Evolutionary conservation across 2,113 vertebrate species (phyloP), one percentile per base, ranked within the genome.

Genomic region (Atlantisia rogersi): DNA sequence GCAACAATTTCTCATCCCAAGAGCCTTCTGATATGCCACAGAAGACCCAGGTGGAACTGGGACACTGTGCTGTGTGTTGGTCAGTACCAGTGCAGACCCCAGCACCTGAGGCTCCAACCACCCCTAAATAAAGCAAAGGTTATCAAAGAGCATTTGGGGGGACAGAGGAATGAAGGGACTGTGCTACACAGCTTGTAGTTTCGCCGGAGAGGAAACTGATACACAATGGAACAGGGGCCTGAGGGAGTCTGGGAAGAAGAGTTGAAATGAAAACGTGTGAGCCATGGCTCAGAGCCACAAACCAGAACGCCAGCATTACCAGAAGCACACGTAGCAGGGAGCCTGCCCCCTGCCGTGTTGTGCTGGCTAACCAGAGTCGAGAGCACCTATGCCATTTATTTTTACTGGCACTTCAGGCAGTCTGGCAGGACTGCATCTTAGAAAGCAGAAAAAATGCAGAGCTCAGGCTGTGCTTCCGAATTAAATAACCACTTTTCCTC

Each of bases 271-370:
- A 35, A 56, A 25, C 1, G 0, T 18, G 19, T 18, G 7, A 35
- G 56, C 62, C 55, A 59, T 7, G 35, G 48, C 39, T 62, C 76
- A 56, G 78, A 74, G 48, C 15, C 26, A 56, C 46, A 3, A 17
- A 29, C 32, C 48, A 2, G 2, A 76, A 88, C 19, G 9, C 28
- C 26, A 32, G 5, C 4, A 8, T 37, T 73, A 39, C 52, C 35
- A 37, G 46, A 56, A 58, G 22, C 0, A 1, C 4, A 46, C 31
- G 26, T 6, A 26, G 37, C 42, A 73, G 50, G 59, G 18, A 22
- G n/a, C 5, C 39, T 87, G 12, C n/a, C 42, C 42, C 42, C 26
- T 70, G 11, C 15, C 53, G 21, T 0, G 0, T 53, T 80, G 22
- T 62, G 44, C 37, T 86, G 39, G 39, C 26, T 77, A 63, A 68